A percentile compares a stretch with the other conserved stretches of the same genome.
Evolutionary conservation across 2,797 vertebrate genomes (phyloP).

Genomic region (Tachyglossus aculeatus): DNA sequence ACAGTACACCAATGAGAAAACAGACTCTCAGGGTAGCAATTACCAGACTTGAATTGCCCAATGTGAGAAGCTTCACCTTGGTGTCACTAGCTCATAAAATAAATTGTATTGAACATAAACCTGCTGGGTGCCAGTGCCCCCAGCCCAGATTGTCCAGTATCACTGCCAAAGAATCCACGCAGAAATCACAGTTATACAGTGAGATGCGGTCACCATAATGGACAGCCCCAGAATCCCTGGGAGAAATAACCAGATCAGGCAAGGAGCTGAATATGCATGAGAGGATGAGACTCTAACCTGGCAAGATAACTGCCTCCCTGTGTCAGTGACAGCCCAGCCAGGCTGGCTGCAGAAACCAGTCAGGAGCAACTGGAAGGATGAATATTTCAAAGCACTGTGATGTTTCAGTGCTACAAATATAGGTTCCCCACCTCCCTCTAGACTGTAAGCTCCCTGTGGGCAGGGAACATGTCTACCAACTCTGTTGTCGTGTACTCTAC

Average conservation of each 20-base stretch:
- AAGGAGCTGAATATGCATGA: neutral
- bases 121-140: conserved; percentile 51
- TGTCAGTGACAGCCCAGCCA: neutral
- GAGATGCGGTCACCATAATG: conserved; percentile 11
- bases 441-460: too few species aligned
- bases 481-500: too few species aligned
- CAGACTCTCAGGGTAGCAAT: conserved; percentile 67
- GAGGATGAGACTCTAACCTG: conserved; percentile 6
- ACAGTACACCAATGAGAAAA: too few species aligned
- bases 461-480: too few species aligned
- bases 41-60: conserved; percentile 64
- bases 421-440: too few species aligned
- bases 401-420: neutral
- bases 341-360: conserved; percentile 12
- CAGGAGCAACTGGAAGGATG: conserved; percentile 1
- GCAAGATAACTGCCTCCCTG: too few species aligned
- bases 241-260: conserved; percentile 4
- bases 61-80: conserved; percentile 59
- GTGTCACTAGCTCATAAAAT: conserved; percentile 70
- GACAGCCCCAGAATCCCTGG: neutral
- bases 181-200: conserved; percentile 32
- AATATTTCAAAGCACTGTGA: neutral
- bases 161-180: conserved; percentile 42
- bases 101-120: conserved; percentile 68
- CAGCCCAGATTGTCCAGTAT: conserved; percentile 5